Evolutionary conservation across 2,113 vertebrate genomes (phyloP).

Genomic region (Carlito syrichta): DNA sequence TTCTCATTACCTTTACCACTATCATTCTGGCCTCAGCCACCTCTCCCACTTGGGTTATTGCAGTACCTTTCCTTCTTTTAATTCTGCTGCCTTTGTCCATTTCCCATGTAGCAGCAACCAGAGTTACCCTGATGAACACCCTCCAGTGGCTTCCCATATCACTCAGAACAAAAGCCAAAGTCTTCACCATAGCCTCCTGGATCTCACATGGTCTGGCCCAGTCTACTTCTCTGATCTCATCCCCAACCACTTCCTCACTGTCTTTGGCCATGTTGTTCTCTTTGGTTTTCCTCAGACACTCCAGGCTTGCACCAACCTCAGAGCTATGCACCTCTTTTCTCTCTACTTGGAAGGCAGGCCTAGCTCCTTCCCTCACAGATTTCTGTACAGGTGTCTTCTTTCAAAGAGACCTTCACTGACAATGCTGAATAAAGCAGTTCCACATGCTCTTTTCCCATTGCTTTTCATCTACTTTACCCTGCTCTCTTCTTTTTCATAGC

Average conservation of each 20-base stretch:
- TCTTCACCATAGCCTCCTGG: background rate
- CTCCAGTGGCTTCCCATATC: background rate
- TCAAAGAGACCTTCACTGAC: background rate
- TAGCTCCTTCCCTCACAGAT: background rate
- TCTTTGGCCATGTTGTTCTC: background rate
- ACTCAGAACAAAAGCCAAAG: no score
- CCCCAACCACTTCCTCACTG: background rate
- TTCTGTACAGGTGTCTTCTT: background rate
- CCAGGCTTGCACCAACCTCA: background rate
- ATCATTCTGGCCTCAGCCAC: no score
- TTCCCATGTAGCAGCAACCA: background rate
- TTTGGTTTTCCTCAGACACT: background rate
- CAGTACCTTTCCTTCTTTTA: background rate
- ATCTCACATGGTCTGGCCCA: background rate
- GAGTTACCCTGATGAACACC: background rate
- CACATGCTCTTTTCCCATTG: no score
- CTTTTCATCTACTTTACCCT: background rate
- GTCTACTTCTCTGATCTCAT: background rate
- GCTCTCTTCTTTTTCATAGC: background rate
- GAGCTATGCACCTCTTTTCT: background rate
- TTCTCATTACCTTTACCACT: background rate
- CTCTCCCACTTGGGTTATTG: background rate
- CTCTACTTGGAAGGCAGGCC: background rate
- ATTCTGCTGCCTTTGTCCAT: background rate
- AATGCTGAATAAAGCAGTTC: background rate